A percentile compares a stretch with the other conserved stretches of the same genome.
Conservation (phyloP, 1,140 invertebrate genomes). For the Drosophila yakuba region DNA sequence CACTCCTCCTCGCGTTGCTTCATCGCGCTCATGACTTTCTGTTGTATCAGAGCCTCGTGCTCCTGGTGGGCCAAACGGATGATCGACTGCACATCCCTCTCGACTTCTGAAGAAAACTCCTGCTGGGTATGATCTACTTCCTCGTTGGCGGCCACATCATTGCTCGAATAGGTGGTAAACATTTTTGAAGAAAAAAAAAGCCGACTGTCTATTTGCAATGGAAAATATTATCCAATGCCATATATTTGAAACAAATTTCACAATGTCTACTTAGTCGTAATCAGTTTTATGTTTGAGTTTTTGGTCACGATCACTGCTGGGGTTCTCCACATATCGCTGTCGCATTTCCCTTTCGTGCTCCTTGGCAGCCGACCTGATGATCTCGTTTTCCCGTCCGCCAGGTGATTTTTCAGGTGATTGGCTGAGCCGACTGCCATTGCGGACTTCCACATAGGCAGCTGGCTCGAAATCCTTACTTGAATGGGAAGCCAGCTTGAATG, state of each 20-base stretch:
- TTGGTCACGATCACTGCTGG: no score
- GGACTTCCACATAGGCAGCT: constrained; percentile 54
- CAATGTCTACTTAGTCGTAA: constrained; percentile 15
- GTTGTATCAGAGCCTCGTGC: constrained; percentile 25
- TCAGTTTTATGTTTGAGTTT: no score
- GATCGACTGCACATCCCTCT: constrained; percentile 22
- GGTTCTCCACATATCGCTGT: constrained; percentile 14
- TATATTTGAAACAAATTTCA: constrained; percentile 5
- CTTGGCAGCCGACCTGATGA: constrained; percentile 45
- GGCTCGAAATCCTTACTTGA: constrained; percentile 37
- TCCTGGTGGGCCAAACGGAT: constrained; percentile 40
- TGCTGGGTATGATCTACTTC: constrained; percentile 20
- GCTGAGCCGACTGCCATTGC: not conserved
- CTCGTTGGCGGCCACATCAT: constrained; percentile 43
- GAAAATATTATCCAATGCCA: not conserved
- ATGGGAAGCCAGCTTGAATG: constrained; percentile 25
- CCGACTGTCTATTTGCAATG: not conserved
- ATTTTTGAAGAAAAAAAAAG: constrained; percentile 9
- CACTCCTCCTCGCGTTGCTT: constrained; percentile 17
- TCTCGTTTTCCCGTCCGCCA: constrained; percentile 26
- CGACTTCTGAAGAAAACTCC: not conserved
- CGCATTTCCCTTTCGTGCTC: constrained; percentile 46
- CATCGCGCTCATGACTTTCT: constrained; percentile 24
- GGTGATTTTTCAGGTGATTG: constrained; percentile 5
- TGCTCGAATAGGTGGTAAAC: not conserved